Evolutionary conservation across 2,888 invertebrate genomes (phyloP).

Genomic region (Cactoblastis cactorum): DNA sequence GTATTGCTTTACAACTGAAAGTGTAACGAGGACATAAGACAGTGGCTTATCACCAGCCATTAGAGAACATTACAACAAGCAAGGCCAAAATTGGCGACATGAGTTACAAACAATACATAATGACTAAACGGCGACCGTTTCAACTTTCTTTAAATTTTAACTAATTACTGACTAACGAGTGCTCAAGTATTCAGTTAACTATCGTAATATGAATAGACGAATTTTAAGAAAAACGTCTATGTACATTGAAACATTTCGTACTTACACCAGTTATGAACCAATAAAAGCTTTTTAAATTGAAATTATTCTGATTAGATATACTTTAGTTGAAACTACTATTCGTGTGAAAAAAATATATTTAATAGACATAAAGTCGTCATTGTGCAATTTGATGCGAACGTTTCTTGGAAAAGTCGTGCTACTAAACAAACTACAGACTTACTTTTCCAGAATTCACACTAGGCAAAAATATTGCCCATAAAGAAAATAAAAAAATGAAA

Average conservation of each 20-base stretch:
- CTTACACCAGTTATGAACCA: too few relatives aligned
- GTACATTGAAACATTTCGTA: not conserved
- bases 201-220: not conserved
- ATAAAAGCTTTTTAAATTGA: too few relatives aligned
- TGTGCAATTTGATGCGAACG: conserved; percentile 35
- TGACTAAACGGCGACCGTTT: conserved; percentile 4
- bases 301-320: too few relatives aligned
- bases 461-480: not conserved
- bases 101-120: conserved; percentile 12
- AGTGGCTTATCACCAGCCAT: conserved; percentile 7
- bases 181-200: not conserved
- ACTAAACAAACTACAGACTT: not conserved
- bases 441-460: conserved; percentile 6
- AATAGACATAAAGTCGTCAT: conserved; percentile 26
- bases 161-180: not conserved
- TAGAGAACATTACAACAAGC: conserved; percentile 2
- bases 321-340: not conserved
- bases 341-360: conserved; percentile 10
- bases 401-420: conserved; percentile 28
- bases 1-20: not conserved
- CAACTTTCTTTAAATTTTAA: conserved; percentile 1
- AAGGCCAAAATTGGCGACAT: conserved; percentile 8
- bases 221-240: not conserved
- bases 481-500: not conserved
- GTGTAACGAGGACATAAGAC: conserved; percentile 2